Percentiles rank a stretch among this genome's conserved stretches.
Evolutionary conservation across 2,797 vertebrate species (phyloP).

Genomic region (Alectoris magna): DNA sequence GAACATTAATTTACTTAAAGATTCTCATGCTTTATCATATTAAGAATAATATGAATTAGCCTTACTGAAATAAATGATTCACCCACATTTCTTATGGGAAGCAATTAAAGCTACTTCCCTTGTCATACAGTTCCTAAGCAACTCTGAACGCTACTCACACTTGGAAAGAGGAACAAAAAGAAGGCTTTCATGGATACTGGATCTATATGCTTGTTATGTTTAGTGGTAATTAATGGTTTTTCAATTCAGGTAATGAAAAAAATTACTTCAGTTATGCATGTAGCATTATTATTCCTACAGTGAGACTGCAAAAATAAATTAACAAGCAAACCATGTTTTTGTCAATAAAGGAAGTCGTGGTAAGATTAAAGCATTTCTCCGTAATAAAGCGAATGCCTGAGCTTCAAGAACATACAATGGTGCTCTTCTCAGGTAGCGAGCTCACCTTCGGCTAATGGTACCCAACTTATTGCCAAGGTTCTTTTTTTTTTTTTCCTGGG

Average conservation of each 20-base stretch:
- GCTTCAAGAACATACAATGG: not conserved
- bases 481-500: not conserved
- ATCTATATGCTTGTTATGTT: not conserved
- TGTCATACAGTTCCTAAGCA: not conserved
- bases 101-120: constrained; percentile 24
- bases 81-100: constrained; percentile 2
- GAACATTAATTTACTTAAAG: constrained; percentile 37
- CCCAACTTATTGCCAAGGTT: not conserved
- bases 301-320: not conserved
- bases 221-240: not conserved
- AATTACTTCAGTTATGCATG: not conserved
- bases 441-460: not conserved
- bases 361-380: not conserved
- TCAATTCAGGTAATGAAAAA: not conserved
- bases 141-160: constrained; percentile 12
- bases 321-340: not conserved
- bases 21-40: constrained; percentile 49
- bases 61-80: constrained; percentile 26
- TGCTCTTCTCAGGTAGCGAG: not conserved
- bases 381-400: not conserved
- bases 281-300: not conserved
- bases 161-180: not conserved
- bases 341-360: not conserved
- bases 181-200: not conserved
- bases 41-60: constrained; percentile 28